Evolutionary conservation across 2,888 invertebrate species (phyloP).

Genomic region (Tanypteryx hageni): DNA sequence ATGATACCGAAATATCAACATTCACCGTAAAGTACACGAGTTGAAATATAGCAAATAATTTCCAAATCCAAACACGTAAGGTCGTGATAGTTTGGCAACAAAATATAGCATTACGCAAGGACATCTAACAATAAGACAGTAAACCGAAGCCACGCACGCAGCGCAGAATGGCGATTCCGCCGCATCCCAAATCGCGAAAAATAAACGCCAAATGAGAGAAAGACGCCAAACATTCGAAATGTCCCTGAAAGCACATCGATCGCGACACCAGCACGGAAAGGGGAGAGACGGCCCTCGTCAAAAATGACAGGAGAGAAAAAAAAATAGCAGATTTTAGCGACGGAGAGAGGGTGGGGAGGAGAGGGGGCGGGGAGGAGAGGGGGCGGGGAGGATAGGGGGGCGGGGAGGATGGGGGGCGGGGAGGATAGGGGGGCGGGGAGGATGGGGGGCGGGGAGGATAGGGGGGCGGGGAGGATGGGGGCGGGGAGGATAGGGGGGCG

Average conservation of each 20-base stretch:
- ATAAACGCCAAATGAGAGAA: conserved; percentile 3
- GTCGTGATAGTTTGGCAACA: no score
- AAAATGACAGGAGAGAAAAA: background rate
- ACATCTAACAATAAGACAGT: no score
- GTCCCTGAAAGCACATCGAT: background rate
- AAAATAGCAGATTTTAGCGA: background rate
- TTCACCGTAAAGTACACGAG: no score
- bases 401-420: background rate
- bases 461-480: background rate
- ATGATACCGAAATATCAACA: no score
- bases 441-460: background rate
- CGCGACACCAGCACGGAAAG: background rate
- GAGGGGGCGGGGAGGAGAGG: background rate
- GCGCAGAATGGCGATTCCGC: no score
- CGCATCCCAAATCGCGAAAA: background rate
- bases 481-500: background rate
- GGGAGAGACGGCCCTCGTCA: background rate
- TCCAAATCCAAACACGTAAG: no score
- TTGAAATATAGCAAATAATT: no score
- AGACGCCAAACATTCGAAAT: conserved; percentile 16
- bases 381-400: background rate
- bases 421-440: no score
- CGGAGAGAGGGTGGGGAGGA: background rate
- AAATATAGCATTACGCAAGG: no score
- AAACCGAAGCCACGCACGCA: no score